Evolutionary conservation across 2,113 vertebrate species (phyloP), one percentile per base, ranked within the genome.

Genomic region (Pangasianodon hypophthalmus): DNA sequence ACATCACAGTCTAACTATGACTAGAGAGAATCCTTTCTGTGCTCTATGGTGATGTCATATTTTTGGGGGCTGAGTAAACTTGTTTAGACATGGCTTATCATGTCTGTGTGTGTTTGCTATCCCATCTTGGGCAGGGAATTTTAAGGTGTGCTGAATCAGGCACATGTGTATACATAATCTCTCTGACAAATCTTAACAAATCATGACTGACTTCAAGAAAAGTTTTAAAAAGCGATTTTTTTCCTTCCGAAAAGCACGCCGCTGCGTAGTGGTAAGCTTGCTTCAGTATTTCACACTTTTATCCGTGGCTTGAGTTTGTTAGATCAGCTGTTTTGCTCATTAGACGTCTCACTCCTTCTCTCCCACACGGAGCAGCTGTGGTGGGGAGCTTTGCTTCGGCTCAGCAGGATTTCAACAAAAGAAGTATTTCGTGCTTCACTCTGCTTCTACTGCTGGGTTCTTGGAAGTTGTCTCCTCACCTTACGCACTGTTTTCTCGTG

Each of bases 21-120:
- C 48, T 81, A 77, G n/a, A 71, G 3, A 87, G 14, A 89, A 62
- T 89, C 29, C 7, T 21, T 87, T 84, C 54, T 71, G n/a, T 37
- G 85, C 16, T 50, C 46, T 79, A 8, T 1, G 8, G 52, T 80
- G 81, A 37, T 13, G 37, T 89, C 48, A 48, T 89, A 73, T 87
- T 73, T 87, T 79, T 41, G 69, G 80, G 88, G 85, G 90, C 41
- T 14, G 60, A 88, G 62, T 92, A 92, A 94, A 96, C 97, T 90
- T 96, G 97, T 96, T 95, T 95, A 95, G 97, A 96, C 97, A 95
- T 91, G 96, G 96, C 94, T 94, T 86, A 92, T 73, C 62, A 37
- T 80, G 75, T 64, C 52, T 54, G 58, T 81, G 54, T 50, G 84
- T 41, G 56, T 50, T 67, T 46, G 71, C 64, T 64, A 19, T 84